Conservation (phyloP, 1,140 invertebrate genomes). For the Lepidurus arcticus region DNA sequence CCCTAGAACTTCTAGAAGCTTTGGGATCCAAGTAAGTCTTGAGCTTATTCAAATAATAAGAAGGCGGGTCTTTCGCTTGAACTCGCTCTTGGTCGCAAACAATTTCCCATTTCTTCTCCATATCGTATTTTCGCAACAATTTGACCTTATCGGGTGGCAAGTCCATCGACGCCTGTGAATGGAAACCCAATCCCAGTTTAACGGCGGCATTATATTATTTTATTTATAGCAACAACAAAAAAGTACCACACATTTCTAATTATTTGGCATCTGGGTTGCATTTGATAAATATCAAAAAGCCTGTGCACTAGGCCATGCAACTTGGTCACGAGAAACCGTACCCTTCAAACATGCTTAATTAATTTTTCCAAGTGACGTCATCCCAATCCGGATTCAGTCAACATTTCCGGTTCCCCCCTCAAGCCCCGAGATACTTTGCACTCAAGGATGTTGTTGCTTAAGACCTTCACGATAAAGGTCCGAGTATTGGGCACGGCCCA, state of each 20-base stretch:
- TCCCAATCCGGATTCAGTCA: neutral
- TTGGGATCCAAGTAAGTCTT: constrained; percentile 92
- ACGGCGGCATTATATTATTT: neutral
- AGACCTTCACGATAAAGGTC: neutral
- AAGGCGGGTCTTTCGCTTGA: constrained; percentile 91
- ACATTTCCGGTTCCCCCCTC: neutral
- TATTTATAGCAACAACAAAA: too few relatives aligned
- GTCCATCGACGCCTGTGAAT: constrained; percentile 87
- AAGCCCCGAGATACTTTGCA: neutral
- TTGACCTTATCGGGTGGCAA: constrained; percentile 98
- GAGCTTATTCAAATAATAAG: constrained; percentile 88
- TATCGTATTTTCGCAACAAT: constrained; percentile 90
- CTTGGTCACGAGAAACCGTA: neutral
- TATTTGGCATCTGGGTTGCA: too few relatives aligned
- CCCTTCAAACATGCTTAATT: neutral
- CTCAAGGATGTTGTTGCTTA: constrained; percentile 1
- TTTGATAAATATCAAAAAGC: too few relatives aligned
- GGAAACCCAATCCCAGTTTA: neutral
- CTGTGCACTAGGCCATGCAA: too few relatives aligned
- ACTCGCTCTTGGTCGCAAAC: constrained; percentile 99
- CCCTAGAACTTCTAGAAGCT: constrained; percentile 86
- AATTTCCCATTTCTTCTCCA: constrained; percentile 99
- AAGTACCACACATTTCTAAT: too few relatives aligned
- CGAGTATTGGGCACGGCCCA: neutral
- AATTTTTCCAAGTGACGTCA: neutral